Percentiles rank a stretch among this genome's conserved stretches.
Conservation (phyloP, 2,888 invertebrate species). For the Melieria omissa region DNA sequence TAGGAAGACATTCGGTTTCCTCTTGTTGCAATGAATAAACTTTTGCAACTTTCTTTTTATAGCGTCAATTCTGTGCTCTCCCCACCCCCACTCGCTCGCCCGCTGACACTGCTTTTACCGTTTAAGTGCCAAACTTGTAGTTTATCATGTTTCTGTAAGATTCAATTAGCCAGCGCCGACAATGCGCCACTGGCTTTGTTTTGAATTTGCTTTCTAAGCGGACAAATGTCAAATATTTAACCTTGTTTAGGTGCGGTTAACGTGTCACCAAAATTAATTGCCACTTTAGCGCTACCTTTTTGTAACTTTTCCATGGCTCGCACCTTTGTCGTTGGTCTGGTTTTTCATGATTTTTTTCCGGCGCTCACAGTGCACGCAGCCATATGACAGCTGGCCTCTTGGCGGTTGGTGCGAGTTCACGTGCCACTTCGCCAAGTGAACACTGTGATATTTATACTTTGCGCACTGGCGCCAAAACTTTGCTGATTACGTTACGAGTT, state of each 20-base stretch:
- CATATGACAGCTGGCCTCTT: no score
- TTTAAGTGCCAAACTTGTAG: background rate
- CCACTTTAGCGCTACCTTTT: constrained; percentile 8
- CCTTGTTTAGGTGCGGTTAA: constrained; percentile 11
- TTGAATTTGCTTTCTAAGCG: constrained; percentile 1
- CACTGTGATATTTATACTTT: no score
- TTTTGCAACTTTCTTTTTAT: background rate
- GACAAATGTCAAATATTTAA: constrained; percentile 11
- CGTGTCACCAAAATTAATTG: background rate
- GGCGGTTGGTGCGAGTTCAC: no score
- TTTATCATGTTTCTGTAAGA: background rate
- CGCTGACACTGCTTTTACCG: background rate
- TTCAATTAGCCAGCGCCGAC: background rate
- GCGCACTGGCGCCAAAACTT: no score
- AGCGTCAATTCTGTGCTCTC: no score
- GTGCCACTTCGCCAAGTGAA: no score
- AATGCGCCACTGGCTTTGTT: background rate
- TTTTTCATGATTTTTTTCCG: no score
- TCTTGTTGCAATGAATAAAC: background rate
- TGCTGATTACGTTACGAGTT: no score
- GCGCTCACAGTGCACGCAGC: no score
- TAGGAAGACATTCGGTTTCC: background rate
- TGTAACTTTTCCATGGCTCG: background rate
- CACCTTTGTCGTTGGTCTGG: no score
- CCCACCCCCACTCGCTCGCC: no score